These are phyloP conservation scores for Centropristis striata DNA, from an alignment of 2,113 vertebrate genomes.

Conservation along the genomic window DNA sequence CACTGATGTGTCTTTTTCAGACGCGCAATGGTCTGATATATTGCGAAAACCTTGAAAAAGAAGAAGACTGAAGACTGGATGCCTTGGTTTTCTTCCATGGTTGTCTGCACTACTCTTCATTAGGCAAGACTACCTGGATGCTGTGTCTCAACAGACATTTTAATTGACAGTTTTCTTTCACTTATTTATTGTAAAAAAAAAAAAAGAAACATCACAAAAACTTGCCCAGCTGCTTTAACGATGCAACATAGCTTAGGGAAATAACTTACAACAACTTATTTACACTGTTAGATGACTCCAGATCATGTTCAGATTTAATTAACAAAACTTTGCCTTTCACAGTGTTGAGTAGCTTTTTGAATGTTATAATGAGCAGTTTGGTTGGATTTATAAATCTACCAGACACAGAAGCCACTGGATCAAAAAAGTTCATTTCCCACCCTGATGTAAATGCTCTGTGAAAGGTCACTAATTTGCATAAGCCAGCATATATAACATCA, in stretches of 20 bases:
- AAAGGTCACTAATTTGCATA: conserved; percentile 79
- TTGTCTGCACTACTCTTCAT: no score
- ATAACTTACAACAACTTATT: neutral
- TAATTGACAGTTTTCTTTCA: no score
- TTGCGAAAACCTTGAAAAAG: no score
- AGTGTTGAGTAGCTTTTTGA: no score
- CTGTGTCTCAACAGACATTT: no score
- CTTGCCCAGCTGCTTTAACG: neutral
- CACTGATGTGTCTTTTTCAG: no score
- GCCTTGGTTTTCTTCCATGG: no score
- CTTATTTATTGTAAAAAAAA: no score
- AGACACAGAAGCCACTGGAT: conserved; percentile 28
- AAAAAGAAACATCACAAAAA: no score
- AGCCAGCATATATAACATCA: conserved; percentile 61
- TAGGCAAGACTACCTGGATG: no score
- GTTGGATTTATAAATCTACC: conserved; percentile 14
- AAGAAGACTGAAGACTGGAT: no score
- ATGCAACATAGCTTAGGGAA: neutral
- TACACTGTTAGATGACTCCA: neutral
- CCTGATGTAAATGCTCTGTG: conserved; percentile 64
- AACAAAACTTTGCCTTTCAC: neutral
- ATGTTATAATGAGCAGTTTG: conserved; percentile 13
- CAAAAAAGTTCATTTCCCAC: conserved; percentile 58
- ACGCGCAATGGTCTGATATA: no score
- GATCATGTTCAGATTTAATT: neutral